Evolutionary conservation across 2,113 vertebrate genomes (phyloP).

Genomic region (Alectura lathami): DNA sequence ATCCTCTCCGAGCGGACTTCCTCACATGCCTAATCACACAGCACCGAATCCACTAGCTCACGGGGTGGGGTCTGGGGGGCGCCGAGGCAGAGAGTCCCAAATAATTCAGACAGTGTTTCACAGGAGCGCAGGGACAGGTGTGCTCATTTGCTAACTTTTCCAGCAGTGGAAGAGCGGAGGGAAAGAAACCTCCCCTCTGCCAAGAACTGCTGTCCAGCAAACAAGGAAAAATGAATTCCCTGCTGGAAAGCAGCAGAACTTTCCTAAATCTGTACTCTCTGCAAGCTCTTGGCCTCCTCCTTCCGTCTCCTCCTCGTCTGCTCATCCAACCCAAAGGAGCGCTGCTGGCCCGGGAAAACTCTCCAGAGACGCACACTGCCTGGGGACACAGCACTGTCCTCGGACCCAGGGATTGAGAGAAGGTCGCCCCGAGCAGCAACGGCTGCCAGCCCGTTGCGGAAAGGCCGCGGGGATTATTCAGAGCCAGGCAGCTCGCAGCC

Average conservation of each 20-base stretch:
- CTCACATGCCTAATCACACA: conserved; percentile 61
- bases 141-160: background rate
- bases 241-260: conserved; percentile 17
- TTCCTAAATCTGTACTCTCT: conserved; percentile 12
- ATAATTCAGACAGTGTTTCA: background rate
- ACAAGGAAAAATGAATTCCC: conserved; percentile 39
- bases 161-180: background rate
- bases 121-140: background rate
- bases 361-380: background rate
- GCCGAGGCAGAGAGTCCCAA: background rate
- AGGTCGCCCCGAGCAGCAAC: conserved; percentile 17
- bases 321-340: background rate
- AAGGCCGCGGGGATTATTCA: conserved; percentile 56
- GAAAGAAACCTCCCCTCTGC: background rate
- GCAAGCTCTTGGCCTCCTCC: background rate
- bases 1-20: conserved; percentile 76
- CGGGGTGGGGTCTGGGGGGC: background rate
- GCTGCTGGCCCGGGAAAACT: background rate
- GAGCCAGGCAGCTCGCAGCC: conserved; percentile 35
- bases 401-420: background rate
- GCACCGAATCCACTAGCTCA: conserved; percentile 13
- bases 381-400: background rate
- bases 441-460: background rate
- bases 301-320: background rate
- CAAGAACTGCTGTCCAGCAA: conserved; percentile 56